Percentiles rank a stretch among this genome's conserved stretches.
These are phyloP conservation scores for Drosophila paramelanica DNA, from an alignment of 2,888 invertebrate genomes.

Conservation along the genomic window DNA sequence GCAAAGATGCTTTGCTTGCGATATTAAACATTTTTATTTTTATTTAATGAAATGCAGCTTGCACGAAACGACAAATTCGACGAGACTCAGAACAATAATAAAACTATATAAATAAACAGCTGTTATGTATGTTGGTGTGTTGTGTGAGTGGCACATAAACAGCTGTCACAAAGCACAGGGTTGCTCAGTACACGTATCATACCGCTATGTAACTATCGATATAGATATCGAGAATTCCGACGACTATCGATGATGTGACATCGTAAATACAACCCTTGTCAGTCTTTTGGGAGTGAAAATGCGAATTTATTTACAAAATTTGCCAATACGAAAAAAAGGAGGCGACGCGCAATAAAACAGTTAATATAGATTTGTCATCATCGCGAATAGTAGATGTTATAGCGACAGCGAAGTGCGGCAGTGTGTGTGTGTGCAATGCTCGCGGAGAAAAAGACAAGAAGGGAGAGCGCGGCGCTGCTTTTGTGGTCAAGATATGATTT, in stretches of 20 bases:
- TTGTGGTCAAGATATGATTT: slow-evolving; percentile 72
- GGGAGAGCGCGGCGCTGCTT: slow-evolving; percentile 52
- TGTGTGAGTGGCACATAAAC: slow-evolving; percentile 6
- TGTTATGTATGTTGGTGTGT: not conserved
- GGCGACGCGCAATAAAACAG: slow-evolving; percentile 44
- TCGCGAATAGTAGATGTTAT: slow-evolving; percentile 23
- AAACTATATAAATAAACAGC: slow-evolving; percentile 24
- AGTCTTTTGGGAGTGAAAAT: slow-evolving; percentile 61
- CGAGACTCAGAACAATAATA: slow-evolving; percentile 35
- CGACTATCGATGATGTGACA: slow-evolving; percentile 14
- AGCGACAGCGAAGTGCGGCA: slow-evolving; percentile 7
- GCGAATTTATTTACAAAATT: slow-evolving; percentile 67
- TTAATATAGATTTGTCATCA: slow-evolving; percentile 33
- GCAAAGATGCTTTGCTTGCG: slow-evolving; percentile 36
- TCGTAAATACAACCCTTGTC: slow-evolving; percentile 45
- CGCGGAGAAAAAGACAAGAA: slow-evolving; percentile 35
- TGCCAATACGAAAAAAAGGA: slow-evolving; percentile 52
- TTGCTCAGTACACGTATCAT: slow-evolving; percentile 7
- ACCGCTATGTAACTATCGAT: slow-evolving; percentile 23
- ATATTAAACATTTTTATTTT: slow-evolving; percentile 52
- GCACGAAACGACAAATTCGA: slow-evolving; percentile 31
- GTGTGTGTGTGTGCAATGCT: slow-evolving; percentile 45
- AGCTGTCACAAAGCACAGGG: slow-evolving; percentile 22
- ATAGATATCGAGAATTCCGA: not conserved
- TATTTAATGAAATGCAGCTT: not conserved